Percentiles rank a stretch among this genome's conserved stretches.
phyloP scores from a whole-genome alignment of 2,888 invertebrate genomes.

The Pegoplata infirma region DNA sequence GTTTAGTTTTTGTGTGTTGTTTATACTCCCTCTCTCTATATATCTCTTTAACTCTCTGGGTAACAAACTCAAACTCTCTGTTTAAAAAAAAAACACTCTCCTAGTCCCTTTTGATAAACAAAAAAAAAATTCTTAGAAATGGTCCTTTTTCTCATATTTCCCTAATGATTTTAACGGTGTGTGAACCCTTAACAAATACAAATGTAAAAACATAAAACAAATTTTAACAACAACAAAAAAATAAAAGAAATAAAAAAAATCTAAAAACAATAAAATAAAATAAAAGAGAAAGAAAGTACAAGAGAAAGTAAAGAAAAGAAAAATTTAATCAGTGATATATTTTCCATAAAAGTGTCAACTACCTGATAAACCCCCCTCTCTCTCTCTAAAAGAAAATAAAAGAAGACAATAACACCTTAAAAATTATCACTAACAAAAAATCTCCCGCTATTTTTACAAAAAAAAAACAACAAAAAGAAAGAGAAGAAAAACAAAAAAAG shows the following conservation, averaged over 20 bases:
- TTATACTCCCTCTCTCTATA: constrained; percentile 47
- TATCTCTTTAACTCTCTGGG: too few species aligned
- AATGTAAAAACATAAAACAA: neutral
- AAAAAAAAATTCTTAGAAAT: too few species aligned
- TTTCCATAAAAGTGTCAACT: constrained; percentile 18
- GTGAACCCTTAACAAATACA: constrained; percentile 49
- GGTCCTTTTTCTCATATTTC: constrained; percentile 7
- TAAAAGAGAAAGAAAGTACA: neutral
- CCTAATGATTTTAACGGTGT: neutral
- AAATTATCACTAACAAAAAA: neutral
- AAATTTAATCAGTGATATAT: neutral
- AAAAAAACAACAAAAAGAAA: too few species aligned
- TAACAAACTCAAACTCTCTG: neutral
- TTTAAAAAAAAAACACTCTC: constrained; percentile 15
- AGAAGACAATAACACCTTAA: neutral
- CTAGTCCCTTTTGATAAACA: neutral
- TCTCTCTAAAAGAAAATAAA: too few species aligned
- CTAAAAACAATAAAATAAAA: constrained; percentile 4
- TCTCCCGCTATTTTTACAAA: neutral
- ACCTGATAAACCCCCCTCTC: constrained; percentile 14
- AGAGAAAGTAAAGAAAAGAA: constrained; percentile 19
- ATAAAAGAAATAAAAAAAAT: neutral
- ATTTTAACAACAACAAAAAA: constrained; percentile 3
- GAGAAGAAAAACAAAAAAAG: neutral
- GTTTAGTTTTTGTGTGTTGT: constrained; percentile 51